Evolutionary conservation across 2,888 invertebrate species (phyloP), one percentile per base, ranked within the genome.

Genomic region (Nymphalis urticae): DNA sequence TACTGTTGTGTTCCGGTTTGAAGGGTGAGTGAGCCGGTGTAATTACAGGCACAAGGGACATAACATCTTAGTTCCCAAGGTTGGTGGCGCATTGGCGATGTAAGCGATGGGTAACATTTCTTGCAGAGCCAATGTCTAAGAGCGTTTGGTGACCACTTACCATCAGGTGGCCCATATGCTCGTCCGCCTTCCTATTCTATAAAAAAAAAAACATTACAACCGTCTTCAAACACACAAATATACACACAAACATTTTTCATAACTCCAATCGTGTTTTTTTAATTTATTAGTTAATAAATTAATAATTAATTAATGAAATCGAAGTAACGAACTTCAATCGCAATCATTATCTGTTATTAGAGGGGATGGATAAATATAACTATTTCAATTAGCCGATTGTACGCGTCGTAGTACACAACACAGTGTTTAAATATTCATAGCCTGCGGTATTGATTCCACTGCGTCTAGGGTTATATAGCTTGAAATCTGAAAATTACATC

Each of bases 391-490:
- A 89, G 80, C 76, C 79, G 76, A 80, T 79, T 79, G 82, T 77
- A 77, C 77, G 80, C 80, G 82, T 82, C 83, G 82, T 82, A 81
- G 69, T 71, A 70, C 48, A 77, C 81, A 79, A 81, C 80, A 80
- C 83, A 81, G 76, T 77, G 78, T 85, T 90, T 84, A 92, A 91
- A 91, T 90, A 92, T 92, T 90, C 89, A 92, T 90, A 80, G 80
- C 71, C 73, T 74, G 73, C 75, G 72, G 79, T 89, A 90, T 90
- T 85, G 91, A 90, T 91, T 88, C 73, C 76, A 79, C 77, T 72
- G 68, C 71, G 72, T 69, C 54, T 67, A 67, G 66, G 62, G 66
- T 67, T 62, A 64, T 21, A 9, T 7, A 47, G 19, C 27, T 51
- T 60, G 7, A 21, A 19, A 59, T n/a, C 4, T 13, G 42, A 16